Conservation (phyloP, 2,113 vertebrate genomes). For the Colistium nudipinnis region DNA sequence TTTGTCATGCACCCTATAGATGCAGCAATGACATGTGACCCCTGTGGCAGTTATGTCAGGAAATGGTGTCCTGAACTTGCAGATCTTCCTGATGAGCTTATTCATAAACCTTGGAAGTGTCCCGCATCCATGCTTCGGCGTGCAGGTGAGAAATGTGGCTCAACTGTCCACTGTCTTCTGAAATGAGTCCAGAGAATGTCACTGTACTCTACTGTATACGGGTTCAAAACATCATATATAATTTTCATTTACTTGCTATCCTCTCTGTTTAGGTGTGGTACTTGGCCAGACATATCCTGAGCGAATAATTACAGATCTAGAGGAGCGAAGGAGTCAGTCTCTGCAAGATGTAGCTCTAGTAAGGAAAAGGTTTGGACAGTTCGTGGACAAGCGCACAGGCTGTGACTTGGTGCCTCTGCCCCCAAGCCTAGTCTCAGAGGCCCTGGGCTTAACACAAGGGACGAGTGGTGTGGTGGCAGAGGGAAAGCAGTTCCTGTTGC, state of each 20-base stretch:
- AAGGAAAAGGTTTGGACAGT: slow-evolving; percentile 63
- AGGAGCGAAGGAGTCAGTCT: slow-evolving; percentile 72
- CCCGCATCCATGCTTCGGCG: slow-evolving; percentile 72
- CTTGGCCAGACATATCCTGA: slow-evolving; percentile 75
- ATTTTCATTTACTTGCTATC: background rate
- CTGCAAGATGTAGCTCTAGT: slow-evolving; percentile 75
- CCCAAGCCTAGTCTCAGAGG: slow-evolving; percentile 69
- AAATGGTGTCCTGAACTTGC: slow-evolving; percentile 82
- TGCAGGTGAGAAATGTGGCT: slow-evolving; percentile 62
- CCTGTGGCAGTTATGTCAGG: slow-evolving; percentile 69
- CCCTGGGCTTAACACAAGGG: slow-evolving; percentile 52
- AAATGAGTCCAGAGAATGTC: background rate
- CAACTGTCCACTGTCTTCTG: background rate
- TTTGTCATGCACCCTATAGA: slow-evolving; percentile 82
- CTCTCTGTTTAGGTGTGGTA: slow-evolving; percentile 59
- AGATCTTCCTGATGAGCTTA: slow-evolving; percentile 75
- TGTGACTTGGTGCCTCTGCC: slow-evolving; percentile 79
- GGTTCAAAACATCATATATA: background rate
- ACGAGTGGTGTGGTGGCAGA: slow-evolving; percentile 30
- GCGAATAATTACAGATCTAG: slow-evolving; percentile 71
- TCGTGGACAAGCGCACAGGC: slow-evolving; percentile 74
- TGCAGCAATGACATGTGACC: slow-evolving; percentile 81
- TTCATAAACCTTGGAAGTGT: slow-evolving; percentile 82
- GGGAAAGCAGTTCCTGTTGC: slow-evolving; percentile 73
- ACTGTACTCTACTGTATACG: no score